Evolutionary conservation across 1,140 invertebrate species (phyloP), one percentile per base, ranked within the genome.

Genomic region (Diplogasteroides magnus): DNA sequence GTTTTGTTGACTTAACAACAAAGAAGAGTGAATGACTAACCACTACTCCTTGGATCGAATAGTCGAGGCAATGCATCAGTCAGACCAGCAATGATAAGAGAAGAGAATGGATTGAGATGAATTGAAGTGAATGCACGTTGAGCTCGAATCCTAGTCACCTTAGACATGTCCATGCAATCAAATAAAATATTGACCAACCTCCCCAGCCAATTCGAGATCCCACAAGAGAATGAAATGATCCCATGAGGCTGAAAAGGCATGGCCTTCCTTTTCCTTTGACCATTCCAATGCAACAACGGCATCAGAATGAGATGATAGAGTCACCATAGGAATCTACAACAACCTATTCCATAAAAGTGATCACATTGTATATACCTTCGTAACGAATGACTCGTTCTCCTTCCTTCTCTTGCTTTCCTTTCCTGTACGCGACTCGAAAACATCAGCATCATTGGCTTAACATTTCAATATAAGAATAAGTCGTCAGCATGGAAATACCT

Each of bases 161-260:
- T 61, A 6, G 19, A 48, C 37, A 48, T 19, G 37, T 6, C 37
- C 6, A 48, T 48, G 37, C 37, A 48, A 6, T 48, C 6, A 6
- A 48, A 48, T 19, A 48, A 48, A 25, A 26, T 48, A 6, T 19
- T 48, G 37, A 6, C 37, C 19, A 6, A 48, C 37, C 65, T 23
- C 57, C 72, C 67, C 61, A 56, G 76, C 79, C 13, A 77, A 64
- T 83, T 93, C 89, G 27, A 91, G 86, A 85, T 98, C 94, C 96
- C 96, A 99, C 2, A 95, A 78, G 83, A 91, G 90, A 13, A 98
- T 85, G 0, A 93, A 92, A 79, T 98, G 94, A 86, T 99, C 96
- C 93, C 94, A 95, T 0, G 91, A 91, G 74, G 88, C 87, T 0
- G 92, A 93, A 15, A 91, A 87, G 1, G 97, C 81, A 68, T 84